These are phyloP conservation scores for Dicrostonyx torquatus DNA, from an alignment of 2,797 vertebrate genomes.

Conservation along the genomic window DNA sequence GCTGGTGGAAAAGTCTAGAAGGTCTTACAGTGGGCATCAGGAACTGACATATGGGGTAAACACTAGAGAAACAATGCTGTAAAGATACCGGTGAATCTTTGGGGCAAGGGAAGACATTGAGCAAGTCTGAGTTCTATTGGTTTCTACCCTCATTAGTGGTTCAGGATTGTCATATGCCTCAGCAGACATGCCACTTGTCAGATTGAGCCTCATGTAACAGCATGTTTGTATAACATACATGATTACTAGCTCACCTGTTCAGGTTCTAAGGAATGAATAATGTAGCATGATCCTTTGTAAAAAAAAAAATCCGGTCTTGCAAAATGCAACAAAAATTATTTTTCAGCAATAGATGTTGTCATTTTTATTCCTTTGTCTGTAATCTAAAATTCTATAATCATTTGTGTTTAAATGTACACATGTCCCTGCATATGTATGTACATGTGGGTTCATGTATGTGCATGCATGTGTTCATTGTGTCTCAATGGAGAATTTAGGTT, in stretches of 20 bases:
- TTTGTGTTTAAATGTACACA: background rate
- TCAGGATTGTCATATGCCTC: too few relatives aligned
- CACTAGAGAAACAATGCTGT: background rate
- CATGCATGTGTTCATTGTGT: background rate
- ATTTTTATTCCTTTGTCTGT: background rate
- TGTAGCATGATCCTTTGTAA: background rate
- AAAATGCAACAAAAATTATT: slow-evolving; percentile 54
- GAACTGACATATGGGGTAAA: background rate
- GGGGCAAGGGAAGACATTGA: background rate
- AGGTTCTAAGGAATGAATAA: slow-evolving; percentile 8
- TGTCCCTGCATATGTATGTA: background rate
- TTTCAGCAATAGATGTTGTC: background rate
- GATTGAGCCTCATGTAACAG: background rate
- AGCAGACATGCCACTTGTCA: background rate
- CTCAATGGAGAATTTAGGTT: background rate
- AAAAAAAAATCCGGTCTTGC: slow-evolving; percentile 2
- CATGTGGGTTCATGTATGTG: background rate
- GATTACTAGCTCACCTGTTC: background rate
- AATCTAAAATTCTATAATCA: background rate
- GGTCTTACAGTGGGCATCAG: background rate
- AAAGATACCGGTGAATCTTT: background rate
- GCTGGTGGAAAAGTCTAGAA: background rate
- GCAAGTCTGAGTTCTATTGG: background rate
- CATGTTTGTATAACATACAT: background rate
- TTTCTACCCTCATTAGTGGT: background rate